These are phyloP conservation scores for Heliconius hermathena DNA, from an alignment of 1,140 invertebrate genomes.

Conservation along the genomic window DNA sequence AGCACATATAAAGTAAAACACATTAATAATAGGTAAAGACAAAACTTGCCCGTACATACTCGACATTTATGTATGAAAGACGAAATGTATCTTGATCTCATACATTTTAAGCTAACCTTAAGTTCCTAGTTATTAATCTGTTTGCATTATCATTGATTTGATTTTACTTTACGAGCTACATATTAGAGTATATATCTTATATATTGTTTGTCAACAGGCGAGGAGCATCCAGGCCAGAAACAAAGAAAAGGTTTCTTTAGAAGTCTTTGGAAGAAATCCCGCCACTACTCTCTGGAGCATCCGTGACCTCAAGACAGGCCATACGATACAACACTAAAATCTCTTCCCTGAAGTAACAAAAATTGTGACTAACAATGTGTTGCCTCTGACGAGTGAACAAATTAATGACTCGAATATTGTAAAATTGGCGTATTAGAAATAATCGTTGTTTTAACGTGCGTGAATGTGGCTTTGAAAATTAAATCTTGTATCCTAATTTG, in stretches of 20 bases:
- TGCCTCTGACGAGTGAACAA: conserved; percentile 23
- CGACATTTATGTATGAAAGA: too few relatives aligned
- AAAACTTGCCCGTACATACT: too few relatives aligned
- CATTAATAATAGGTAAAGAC: too few relatives aligned
- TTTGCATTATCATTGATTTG: too few relatives aligned
- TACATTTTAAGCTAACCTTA: too few relatives aligned
- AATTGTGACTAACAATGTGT: conserved; percentile 23
- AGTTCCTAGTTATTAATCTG: too few relatives aligned
- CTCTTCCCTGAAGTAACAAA: conserved; percentile 43
- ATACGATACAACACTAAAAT: conserved; percentile 48
- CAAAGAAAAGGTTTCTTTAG: conserved; percentile 93
- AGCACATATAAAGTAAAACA: too few relatives aligned
- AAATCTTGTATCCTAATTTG: conserved; percentile 34
- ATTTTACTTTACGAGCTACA: too few relatives aligned
- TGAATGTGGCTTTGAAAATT: conserved; percentile 52
- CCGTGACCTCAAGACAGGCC: conserved; percentile 65
- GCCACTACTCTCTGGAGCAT: conserved; percentile 91
- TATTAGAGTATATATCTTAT: too few relatives aligned
- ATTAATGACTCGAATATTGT: conserved; percentile 26
- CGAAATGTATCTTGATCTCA: too few relatives aligned
- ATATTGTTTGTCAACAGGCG: conserved; percentile 82
- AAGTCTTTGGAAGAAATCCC: conserved; percentile 91
- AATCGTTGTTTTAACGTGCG: conserved; percentile 45
- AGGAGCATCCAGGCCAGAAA: conserved; percentile 84
- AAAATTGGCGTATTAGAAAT: conserved; percentile 35